Evolutionary conservation across 2,888 invertebrate genomes (phyloP).

Genomic region (Eupithecia tripunctaria): DNA sequence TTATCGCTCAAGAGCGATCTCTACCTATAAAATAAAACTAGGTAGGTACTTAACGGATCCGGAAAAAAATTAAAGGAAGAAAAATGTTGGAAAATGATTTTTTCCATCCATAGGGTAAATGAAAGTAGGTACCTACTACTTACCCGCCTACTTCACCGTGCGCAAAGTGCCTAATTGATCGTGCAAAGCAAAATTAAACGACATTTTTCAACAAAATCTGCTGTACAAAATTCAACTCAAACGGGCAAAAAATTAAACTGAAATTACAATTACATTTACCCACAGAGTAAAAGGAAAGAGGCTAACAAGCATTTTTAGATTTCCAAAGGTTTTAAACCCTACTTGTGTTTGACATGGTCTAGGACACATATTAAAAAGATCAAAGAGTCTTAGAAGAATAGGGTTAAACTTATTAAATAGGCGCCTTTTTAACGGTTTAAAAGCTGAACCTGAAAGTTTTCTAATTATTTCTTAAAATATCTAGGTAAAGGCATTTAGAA

Average conservation of each 20-base stretch:
- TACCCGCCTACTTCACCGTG: background rate
- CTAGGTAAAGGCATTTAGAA: too few relatives aligned
- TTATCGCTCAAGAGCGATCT: too few relatives aligned
- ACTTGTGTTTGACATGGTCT: constrained; percentile 29
- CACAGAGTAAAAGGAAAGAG: background rate
- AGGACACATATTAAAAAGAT: constrained; percentile 18
- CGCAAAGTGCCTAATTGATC: constrained; percentile 4
- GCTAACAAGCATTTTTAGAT: constrained; percentile 40
- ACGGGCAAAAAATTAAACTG: background rate
- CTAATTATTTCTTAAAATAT: background rate
- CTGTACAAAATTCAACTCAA: constrained; percentile 17
- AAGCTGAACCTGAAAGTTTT: background rate
- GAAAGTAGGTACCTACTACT: background rate
- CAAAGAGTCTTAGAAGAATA: constrained; percentile 17
- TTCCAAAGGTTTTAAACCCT: constrained; percentile 37
- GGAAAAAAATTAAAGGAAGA: too few relatives aligned
- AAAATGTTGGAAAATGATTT: too few relatives aligned
- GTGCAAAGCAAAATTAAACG: background rate
- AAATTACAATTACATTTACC: background rate
- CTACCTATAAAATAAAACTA: too few relatives aligned
- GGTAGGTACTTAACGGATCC: too few relatives aligned
- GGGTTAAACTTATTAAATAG: constrained; percentile 11
- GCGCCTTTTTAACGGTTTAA: background rate
- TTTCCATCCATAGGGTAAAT: too few relatives aligned
- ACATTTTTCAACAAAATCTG: background rate